phyloP scores from a whole-genome alignment of 2,888 invertebrate genomes.

The Ischnus inquisitorius region DNA sequence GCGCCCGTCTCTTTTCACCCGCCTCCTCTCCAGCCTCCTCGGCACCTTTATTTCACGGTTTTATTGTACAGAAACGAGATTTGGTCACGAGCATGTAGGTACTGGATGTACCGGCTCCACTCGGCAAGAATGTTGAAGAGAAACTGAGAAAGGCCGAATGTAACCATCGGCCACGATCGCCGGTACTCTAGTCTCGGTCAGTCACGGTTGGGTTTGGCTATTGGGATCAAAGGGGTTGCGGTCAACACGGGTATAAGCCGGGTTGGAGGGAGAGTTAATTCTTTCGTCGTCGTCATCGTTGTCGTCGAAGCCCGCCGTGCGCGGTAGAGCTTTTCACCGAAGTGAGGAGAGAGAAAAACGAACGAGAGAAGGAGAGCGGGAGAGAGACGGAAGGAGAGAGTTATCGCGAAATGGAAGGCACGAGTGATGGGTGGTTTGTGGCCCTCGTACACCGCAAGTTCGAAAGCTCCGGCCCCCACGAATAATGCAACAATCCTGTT shows the following conservation, averaged over 20 bases:
- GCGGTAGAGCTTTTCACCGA: conserved; percentile 43
- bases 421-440: conserved; percentile 57
- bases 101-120: background rate
- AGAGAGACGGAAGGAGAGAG: conserved; percentile 11
- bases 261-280: conserved; percentile 60
- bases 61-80: conserved; percentile 24
- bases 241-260: conserved; percentile 65
- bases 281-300: conserved; percentile 53
- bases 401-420: conserved; percentile 39
- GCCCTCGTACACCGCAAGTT: conserved; percentile 78
- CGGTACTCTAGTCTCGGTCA: conserved; percentile 23
- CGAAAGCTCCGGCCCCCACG: conserved; percentile 81
- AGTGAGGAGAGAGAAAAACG: conserved; percentile 35
- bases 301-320: conserved; percentile 38
- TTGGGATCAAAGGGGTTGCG: conserved; percentile 67
- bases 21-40: conserved; percentile 18
- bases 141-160: conserved; percentile 18
- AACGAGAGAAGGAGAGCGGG: conserved; percentile 11
- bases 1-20: conserved; percentile 46
- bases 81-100: background rate
- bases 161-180: conserved; percentile 16
- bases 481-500: conserved; percentile 84
- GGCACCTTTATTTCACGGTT: conserved; percentile 47
- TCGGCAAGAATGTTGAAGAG: conserved; percentile 7
- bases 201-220: conserved; percentile 35